Conservation (phyloP, 2,797 vertebrate species). For the Pogoniulus pusillus region DNA sequence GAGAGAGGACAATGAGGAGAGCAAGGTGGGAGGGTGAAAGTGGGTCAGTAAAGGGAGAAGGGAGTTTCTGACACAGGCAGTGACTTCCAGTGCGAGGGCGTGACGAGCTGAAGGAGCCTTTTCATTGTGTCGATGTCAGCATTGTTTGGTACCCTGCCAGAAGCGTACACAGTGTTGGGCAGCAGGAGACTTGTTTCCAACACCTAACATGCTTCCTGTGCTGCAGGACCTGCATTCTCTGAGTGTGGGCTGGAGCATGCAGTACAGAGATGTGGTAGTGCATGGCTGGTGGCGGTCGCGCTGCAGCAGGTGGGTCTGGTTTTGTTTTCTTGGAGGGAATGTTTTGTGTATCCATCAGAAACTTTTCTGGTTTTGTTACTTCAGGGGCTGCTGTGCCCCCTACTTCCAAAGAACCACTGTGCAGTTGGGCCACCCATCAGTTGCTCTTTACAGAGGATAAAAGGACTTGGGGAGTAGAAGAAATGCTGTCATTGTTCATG, state of each 20-base stretch:
- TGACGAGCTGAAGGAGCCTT: slow-evolving; percentile 48
- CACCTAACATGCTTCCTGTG: neutral
- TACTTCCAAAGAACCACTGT: neutral
- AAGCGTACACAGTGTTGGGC: slow-evolving; percentile 16
- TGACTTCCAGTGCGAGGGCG: slow-evolving; percentile 60
- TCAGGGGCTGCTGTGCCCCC: slow-evolving; percentile 9
- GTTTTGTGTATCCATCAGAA: neutral
- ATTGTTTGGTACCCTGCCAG: slow-evolving; percentile 42
- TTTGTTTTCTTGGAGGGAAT: neutral
- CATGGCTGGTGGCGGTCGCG: slow-evolving; percentile 41
- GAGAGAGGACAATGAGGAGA: slow-evolving; percentile 44
- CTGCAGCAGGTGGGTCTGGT: slow-evolving; percentile 59
- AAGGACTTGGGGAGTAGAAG: neutral
- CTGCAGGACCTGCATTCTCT: neutral
- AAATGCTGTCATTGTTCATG: neutral
- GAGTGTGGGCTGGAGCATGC: neutral
- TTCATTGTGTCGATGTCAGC: slow-evolving; percentile 50
- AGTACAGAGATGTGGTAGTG: slow-evolving; percentile 53
- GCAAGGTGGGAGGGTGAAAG: slow-evolving; percentile 61
- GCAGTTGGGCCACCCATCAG: neutral
- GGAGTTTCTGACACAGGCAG: slow-evolving; percentile 59
- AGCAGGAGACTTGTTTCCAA: slow-evolving; percentile 19
- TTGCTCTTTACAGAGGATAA: neutral
- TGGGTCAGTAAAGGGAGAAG: slow-evolving; percentile 53
- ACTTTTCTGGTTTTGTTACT: slow-evolving; percentile 4